A percentile compares a stretch with the other conserved stretches of the same genome.
phyloP scores from a whole-genome alignment of 2,797 vertebrate species.

The Novumbra hubbsi region DNA sequence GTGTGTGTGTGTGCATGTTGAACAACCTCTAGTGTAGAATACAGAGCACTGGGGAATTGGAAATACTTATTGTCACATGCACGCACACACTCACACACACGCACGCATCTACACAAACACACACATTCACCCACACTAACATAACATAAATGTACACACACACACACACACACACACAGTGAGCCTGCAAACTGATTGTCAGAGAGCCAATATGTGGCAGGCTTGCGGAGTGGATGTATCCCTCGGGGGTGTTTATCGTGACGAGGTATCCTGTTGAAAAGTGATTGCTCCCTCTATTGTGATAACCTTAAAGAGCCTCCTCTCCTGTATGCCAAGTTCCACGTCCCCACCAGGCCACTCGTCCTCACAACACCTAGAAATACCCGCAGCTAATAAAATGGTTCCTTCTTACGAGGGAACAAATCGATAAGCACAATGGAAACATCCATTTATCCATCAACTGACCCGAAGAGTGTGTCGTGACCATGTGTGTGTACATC shows the following conservation, averaged over 20 bases:
- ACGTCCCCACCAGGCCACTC: slow-evolving; percentile 5
- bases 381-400: background rate
- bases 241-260: slow-evolving; percentile 61
- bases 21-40: slow-evolving; percentile 10
- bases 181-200: slow-evolving; percentile 12
- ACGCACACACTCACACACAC: background rate
- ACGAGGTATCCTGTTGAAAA: slow-evolving; percentile 17
- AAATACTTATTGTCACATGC: background rate
- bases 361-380: slow-evolving; percentile 7
- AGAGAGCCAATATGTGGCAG: background rate
- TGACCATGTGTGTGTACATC: background rate
- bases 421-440: background rate
- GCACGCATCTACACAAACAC: background rate
- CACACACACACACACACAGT: background rate
- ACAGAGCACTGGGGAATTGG: slow-evolving; percentile 1
- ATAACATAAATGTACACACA: slow-evolving; percentile 2
- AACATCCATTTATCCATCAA: background rate
- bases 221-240: slow-evolving; percentile 47
- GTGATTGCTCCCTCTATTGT: slow-evolving; percentile 14
- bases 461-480: background rate
- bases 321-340: slow-evolving; percentile 13
- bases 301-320: slow-evolving; percentile 19
- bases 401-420: background rate
- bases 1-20: slow-evolving; percentile 1
- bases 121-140: background rate